Evolutionary conservation across 1,140 invertebrate species (phyloP), one percentile per base, ranked within the genome.

Genomic region (Drosophila obscura): DNA sequence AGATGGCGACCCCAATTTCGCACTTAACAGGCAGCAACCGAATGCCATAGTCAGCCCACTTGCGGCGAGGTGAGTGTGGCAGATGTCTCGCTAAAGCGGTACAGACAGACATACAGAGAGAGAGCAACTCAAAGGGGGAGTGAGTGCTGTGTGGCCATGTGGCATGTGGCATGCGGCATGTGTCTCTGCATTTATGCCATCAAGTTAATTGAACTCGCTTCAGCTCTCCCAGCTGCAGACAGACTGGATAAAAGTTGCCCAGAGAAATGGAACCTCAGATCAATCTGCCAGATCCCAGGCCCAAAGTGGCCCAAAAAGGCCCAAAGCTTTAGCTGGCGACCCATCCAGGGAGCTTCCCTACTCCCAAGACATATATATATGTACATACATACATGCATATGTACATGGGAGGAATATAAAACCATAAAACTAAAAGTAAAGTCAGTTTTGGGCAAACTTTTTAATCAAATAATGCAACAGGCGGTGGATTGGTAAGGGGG

Each of bases 1-100:
- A 44, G 58, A 52, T 51, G 76, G 77, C 79, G 79, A 81, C 79
- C 79, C 79, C 79, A 82, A 82, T 81, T 81, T 77, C 48, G 78
- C 73, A 77, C 78, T 82, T 82, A 81, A 77, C 79, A 56, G 59
- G 66, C 44, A 67, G 48, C 50, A 41, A 75, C 73, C 56, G 60
- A 58, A 58, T 64, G 56, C 49, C 52, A 74, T 52, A 67, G 57
- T n/a, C 55, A 62, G 35, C 11, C 45, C n/a, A 28, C 57, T 52
- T 52, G 16, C 45, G 28, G 35, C 46, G 31, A 28, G 39, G 57
- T 48, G 51, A 68, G 45, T 69, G 64, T 43, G 64, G 66, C 66
- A 69, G 64, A 68, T 68, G 66, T 57, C 64, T 69, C 51, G 63
- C 63, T 61, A 39, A 35, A 35, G 24, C 59, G 63, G 43, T 7